Percentiles rank a stretch among this genome's conserved stretches.
These are phyloP conservation scores for Tupaia chinensis DNA, from an alignment of 2,113 vertebrate genomes.

Conservation along the genomic window DNA sequence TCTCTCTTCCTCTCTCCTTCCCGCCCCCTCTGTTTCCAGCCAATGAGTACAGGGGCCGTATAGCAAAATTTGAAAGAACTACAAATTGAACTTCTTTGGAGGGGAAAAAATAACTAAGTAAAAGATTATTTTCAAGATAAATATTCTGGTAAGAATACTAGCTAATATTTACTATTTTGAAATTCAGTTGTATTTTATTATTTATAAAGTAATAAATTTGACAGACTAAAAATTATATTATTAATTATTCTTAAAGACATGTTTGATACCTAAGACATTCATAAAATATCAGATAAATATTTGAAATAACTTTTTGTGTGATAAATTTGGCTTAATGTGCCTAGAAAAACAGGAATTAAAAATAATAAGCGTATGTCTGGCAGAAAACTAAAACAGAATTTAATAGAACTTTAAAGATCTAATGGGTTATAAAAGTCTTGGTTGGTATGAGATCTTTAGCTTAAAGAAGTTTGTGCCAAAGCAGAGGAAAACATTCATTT, in stretches of 20 bases:
- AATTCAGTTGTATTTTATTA: background rate
- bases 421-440: background rate
- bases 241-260: background rate
- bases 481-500: slow-evolving; percentile 21
- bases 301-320: background rate
- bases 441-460: background rate
- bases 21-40: too few species aligned
- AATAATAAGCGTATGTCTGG: background rate
- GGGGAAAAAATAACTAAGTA: background rate
- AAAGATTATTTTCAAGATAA: background rate
- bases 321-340: background rate
- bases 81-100: background rate
- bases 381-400: background rate
- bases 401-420: background rate
- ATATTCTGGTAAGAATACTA: background rate
- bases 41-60: too few species aligned
- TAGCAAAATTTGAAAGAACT: background rate
- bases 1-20: too few species aligned
- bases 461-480: background rate
- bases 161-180: background rate
- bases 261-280: background rate
- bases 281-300: background rate
- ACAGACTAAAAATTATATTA: too few species aligned
- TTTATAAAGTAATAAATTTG: background rate
- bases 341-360: background rate